Evolutionary conservation across 2,888 invertebrate genomes (phyloP).

Genomic region (Hirtodrosophila alboralis): DNA sequence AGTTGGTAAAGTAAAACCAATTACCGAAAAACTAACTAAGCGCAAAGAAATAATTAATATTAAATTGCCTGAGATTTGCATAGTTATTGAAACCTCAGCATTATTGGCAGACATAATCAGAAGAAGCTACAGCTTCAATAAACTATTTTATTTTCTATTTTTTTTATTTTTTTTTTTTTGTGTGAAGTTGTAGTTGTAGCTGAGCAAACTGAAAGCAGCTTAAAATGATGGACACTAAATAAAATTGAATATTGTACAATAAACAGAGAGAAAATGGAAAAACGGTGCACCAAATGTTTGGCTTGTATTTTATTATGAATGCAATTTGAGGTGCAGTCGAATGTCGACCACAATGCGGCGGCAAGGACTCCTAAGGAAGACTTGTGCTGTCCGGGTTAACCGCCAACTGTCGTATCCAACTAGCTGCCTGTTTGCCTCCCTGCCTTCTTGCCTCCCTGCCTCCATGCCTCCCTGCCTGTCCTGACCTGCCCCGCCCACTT

Average conservation of each 20-base stretch:
- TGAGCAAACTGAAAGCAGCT: conserved; percentile 25
- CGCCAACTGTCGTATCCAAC: conserved; percentile 9
- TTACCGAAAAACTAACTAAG: conserved; percentile 7
- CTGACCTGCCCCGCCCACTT: not conserved
- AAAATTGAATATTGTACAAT: conserved; percentile 43
- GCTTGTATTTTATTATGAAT: conserved; percentile 59
- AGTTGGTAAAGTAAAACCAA: conserved; percentile 14
- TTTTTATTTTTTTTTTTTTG: conserved; percentile 4
- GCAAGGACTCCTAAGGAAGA: conserved; percentile 9
- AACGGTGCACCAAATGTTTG: conserved; percentile 58
- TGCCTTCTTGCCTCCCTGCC: not conserved
- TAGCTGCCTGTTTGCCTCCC: not conserved
- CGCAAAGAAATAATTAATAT: conserved; percentile 10
- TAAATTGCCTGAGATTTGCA: conserved; percentile 23
- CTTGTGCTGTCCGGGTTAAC: conserved; percentile 3
- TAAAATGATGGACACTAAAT: conserved; percentile 29
- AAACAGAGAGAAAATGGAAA: conserved; percentile 35
- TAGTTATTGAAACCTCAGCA: conserved; percentile 10
- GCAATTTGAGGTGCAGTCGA: conserved; percentile 48
- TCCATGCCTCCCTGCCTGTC: not conserved
- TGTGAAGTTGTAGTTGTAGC: conserved; percentile 32
- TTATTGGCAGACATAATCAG: conserved; percentile 17
- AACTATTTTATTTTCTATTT: conserved; percentile 2
- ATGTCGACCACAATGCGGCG: conserved; percentile 32
- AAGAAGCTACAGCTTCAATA: conserved; percentile 6